Evolutionary conservation across 2,797 vertebrate genomes (phyloP).

Genomic region (Mus caroli): DNA sequence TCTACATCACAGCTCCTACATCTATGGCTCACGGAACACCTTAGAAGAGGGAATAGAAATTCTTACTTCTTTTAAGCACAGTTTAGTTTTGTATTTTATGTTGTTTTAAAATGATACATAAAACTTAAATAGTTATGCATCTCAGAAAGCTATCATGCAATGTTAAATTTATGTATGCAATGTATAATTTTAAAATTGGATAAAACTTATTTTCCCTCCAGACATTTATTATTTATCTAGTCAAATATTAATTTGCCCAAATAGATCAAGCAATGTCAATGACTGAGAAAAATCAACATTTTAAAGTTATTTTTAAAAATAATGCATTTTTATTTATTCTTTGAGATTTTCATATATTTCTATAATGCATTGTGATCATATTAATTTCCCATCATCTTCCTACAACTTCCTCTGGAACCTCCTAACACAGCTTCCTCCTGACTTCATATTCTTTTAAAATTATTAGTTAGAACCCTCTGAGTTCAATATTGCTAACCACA

Average conservation of each 20-base stretch:
- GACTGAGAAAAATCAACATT: background rate
- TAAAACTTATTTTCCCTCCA: background rate
- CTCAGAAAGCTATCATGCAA: background rate
- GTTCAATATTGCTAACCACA: background rate
- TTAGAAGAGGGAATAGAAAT: background rate
- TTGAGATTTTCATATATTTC: background rate
- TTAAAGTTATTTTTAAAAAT: background rate
- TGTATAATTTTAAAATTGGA: background rate
- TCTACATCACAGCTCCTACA: background rate
- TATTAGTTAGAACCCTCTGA: background rate
- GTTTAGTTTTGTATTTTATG: background rate
- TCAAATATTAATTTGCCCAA: conserved; percentile 31
- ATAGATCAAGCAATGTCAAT: background rate
- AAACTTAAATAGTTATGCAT: background rate
- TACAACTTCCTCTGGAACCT: background rate
- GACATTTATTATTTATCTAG: background rate
- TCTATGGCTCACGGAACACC: background rate
- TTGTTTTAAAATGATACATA: background rate
- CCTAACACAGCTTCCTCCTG: background rate
- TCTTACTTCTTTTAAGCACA: background rate
- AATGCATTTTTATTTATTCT: background rate
- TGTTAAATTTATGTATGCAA: background rate
- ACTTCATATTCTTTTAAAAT: background rate
- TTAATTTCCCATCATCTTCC: background rate
- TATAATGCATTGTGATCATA: background rate